phyloP scores from a whole-genome alignment of 2,888 invertebrate species.

The Polydrusus pterygomalis region DNA sequence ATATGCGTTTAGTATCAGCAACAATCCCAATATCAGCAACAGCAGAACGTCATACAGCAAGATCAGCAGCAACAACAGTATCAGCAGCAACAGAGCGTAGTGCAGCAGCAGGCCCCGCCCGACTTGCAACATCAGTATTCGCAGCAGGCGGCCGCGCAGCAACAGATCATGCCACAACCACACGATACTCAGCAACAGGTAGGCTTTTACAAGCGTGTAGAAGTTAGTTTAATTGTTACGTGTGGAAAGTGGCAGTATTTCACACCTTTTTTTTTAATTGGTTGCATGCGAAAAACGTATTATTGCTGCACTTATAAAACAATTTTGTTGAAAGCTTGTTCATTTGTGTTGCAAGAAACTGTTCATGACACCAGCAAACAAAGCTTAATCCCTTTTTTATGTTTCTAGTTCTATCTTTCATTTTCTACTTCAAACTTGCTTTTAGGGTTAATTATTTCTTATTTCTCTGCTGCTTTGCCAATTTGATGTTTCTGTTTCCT shows the following conservation, averaged over 20 bases:
- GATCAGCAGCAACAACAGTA: slow-evolving; percentile 56
- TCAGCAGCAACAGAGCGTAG: slow-evolving; percentile 40
- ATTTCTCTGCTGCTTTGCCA: background rate
- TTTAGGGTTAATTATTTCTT: background rate
- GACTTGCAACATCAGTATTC: slow-evolving; percentile 51
- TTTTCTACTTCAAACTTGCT: background rate
- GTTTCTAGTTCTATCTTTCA: background rate
- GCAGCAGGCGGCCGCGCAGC: slow-evolving; percentile 27
- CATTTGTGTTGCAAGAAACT: background rate
- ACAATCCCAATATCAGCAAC: slow-evolving; percentile 56
- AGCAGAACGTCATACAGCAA: slow-evolving; percentile 35
- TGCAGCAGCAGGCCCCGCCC: slow-evolving; percentile 40
- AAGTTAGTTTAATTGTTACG: no score
- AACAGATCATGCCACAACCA: slow-evolving; percentile 40
- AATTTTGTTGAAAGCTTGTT: no score
- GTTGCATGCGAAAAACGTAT: no score
- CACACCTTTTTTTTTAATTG: no score
- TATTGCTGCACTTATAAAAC: no score
- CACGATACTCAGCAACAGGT: slow-evolving; percentile 58
- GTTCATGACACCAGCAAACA: no score
- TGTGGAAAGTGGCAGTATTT: no score
- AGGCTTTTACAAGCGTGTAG: background rate
- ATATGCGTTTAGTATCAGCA: slow-evolving; percentile 42
- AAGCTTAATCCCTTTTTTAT: background rate
- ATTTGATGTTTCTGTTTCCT: background rate